Base-by-base conservation (phyloP, 2,888 invertebrate species). In the Heliconius ethilla region DNA sequence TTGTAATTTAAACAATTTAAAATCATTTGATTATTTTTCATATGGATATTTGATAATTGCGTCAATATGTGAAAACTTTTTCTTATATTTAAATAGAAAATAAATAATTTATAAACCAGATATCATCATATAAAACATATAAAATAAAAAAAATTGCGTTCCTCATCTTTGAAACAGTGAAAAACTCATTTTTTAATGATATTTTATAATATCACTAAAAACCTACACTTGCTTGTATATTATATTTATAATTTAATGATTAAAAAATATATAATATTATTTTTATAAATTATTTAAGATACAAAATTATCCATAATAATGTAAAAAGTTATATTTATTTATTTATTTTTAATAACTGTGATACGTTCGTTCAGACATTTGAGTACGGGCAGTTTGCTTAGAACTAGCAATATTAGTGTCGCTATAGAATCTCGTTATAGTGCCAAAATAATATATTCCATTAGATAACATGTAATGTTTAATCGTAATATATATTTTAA, bases 321-420 rank as follows among this genome's bases (percentile, higher is more conserved):
- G 91, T 92, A 91, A 86, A 92, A 89, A 90, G 86, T 84, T 86
- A 82, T 89, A 90, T 89, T 90, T 90, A 90, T 89, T 91, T 90
- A 91, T 91, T 92, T 91, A 90, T 89, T 88, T 87, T 85, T 89
- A 88, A 86, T 88, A 87, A 87, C 92, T 92, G 92, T 92, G 92
- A 92, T 92, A 92, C 85, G 86, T 89, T 88, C 82, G 83, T 80
- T 81, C 78, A 80, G 75, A 59, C 59, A 18, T 63, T 45, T 74
- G 63, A 40, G 37, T 63, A 40, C 69, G 55, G 74, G 51, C 76
- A 51, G 65, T 75, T 74, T 77, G 78, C 66, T 77, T 63, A 67
- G 69, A 74, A 74, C 62, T 72, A 25, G 75, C 79, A 78, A 69
- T 69, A 79, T 27, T 76, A 70, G 63, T 22, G 62, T 79, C 51